Evolutionary conservation across 2,888 invertebrate genomes (phyloP), one percentile per base, ranked within the genome.

Genomic region (Patella depressa): DNA sequence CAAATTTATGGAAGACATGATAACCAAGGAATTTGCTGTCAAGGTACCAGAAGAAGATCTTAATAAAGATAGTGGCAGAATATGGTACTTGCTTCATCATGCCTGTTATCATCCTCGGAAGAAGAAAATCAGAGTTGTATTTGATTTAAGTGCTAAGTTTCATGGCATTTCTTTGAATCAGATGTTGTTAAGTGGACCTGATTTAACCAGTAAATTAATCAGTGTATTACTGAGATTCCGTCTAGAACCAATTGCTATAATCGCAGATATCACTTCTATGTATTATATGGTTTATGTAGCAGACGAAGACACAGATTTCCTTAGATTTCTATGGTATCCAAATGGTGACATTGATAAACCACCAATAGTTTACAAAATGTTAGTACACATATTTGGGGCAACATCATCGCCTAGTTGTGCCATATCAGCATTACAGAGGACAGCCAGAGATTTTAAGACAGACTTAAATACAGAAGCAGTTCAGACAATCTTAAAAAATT

Each of bases 1-100:
- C 15, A 45, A 34, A 9, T 82, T 80, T 72, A 80, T 77, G 82
- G 24, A 75, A 3, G 76, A 79, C 12, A 57, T 81, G 14, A 57
- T 77, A 3, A 45, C 55, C 15, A 71, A 79, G 45, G 77, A 76
- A 15, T 75, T 74, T 45, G 81, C 81, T 24, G 73, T 75, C 53
- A 55, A 69, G 15, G 72, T 79, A 2, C 75, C 76, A 14, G 17
- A 24, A 7, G 69, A 77, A 12, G 69, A 73, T 45, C 17, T 71
- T 5, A 17, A 53, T 14, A 53, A 29, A 1, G 55, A 75, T 15
- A 74, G 80, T 53, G 77, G 75, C 57, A 17, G 59, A 5, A 74
- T 57, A 19, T 65, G 65, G 19, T 65, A 65, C 19, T 19, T 65
- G n/a, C 65, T 19, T 19, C 65, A 65, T 4, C 65, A 65, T 65